phyloP scores from a whole-genome alignment of 2,113 vertebrate genomes.

The Eublepharis macularius region DNA sequence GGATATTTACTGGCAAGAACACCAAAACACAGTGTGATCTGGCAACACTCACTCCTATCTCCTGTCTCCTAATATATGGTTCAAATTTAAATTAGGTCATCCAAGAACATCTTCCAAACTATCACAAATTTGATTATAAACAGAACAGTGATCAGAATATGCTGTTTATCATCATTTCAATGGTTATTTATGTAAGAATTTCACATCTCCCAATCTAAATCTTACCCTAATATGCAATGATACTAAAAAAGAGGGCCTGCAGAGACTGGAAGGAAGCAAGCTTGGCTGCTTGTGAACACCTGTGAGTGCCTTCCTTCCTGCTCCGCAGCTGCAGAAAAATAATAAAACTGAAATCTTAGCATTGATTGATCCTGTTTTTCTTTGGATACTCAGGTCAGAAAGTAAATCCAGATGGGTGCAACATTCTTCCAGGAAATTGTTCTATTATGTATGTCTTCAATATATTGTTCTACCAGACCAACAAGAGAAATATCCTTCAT shows the following conservation, averaged over 20 bases:
- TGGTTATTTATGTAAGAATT: conserved; percentile 11
- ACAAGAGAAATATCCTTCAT: neutral
- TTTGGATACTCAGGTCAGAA: conserved; percentile 5
- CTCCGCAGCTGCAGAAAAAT: conserved; percentile 16
- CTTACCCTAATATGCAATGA: neutral
- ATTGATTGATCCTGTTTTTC: conserved; percentile 16
- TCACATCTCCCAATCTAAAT: neutral
- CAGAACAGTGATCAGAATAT: neutral
- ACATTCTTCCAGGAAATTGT: conserved; percentile 16
- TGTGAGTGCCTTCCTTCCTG: conserved; percentile 17
- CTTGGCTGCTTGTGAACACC: conserved; percentile 10
- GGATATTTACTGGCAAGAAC: neutral
- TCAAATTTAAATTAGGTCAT: conserved; percentile 4
- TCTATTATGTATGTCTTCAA: neutral
- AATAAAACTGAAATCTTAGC: conserved; percentile 22
- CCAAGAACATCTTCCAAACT: neutral
- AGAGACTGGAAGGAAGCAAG: conserved; percentile 9
- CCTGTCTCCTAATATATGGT: neutral
- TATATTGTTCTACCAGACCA: neutral
- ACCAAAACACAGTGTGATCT: neutral
- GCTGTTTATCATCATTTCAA: neutral
- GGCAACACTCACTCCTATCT: neutral
- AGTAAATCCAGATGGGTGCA: conserved; percentile 28
- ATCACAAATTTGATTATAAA: conserved; percentile 10
- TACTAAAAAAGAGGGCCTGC: neutral